Base-by-base conservation (phyloP, 2,888 invertebrate genomes). In the Laothoe populi region DNA sequence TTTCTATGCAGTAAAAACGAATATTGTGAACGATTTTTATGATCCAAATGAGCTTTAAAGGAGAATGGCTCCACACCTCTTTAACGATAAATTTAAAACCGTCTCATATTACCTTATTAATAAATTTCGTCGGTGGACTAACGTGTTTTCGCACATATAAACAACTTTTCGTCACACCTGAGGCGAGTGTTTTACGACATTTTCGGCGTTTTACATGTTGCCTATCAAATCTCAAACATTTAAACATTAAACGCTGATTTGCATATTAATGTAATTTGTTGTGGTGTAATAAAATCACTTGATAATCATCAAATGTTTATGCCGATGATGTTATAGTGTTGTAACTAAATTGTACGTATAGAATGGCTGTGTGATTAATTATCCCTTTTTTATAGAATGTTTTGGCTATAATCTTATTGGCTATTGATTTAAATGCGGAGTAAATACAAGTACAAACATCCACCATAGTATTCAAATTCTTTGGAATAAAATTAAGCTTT, bases 161-260 rank as follows among this genome's bases (percentile, higher is more conserved):
- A 70, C 57, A 64, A 58, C 58, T 65, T 68, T 66, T 69, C 68
- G 63, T 70, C 66, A 68, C 77, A 78, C 76, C 77, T 77, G 79
- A 69, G 67, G 62, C 57, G 62, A 67, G 70, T 73, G 65, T 71
- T 63, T 72, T 68, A 60, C n/a, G 60, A 48, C 23, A 58, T 40
- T 24, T 57, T 62, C 63, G 35, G 57, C 21, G 62, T 63, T 63
- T 65, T 63, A 62, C 23, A 62, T 65, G 23, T 57, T 23, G 26
- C 26, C 46, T 48, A 38, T 46, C 57, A 48, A 40, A 62, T 58
- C 40, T 19, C 46, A 58, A 62, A 48, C 44, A 57, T 23, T 45
- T n/a, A 31, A 46, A 38, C 57, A 35, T 58, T 48, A 58, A 62
- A 58, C 38, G 24, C 24, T 21, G 24, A 62, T 62, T 62, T 58